Evolutionary conservation across 1,140 invertebrate species (phyloP).

Genomic region (Wasmannia auropunctata): DNA sequence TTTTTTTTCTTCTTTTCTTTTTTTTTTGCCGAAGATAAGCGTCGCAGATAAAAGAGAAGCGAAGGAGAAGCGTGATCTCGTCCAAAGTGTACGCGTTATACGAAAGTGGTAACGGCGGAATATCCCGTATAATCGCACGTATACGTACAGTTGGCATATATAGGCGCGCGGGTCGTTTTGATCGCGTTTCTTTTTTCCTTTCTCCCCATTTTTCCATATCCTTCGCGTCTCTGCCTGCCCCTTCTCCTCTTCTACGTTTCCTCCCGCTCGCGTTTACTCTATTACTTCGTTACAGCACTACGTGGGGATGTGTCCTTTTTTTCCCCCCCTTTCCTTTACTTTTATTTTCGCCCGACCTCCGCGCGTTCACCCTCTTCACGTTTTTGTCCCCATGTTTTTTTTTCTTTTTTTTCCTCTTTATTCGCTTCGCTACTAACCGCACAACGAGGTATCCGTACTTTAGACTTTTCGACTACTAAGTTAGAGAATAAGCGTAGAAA

Average conservation of each 20-base stretch:
- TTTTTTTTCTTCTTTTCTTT: neutral
- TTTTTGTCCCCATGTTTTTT: neutral
- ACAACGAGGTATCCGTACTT: constrained; percentile 73
- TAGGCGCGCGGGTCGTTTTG: constrained; percentile 42
- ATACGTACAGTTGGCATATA: constrained; percentile 41
- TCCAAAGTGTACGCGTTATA: neutral
- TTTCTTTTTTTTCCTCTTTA: neutral
- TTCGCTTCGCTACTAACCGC: constrained; percentile 61
- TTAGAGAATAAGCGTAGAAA: constrained; percentile 81
- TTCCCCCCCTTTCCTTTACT: neutral
- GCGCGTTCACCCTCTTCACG: constrained; percentile 9
- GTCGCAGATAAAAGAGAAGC: constrained; percentile 20
- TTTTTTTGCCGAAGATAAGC: constrained; percentile 15
- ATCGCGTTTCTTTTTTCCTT: constrained; percentile 31
- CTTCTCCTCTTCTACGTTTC: neutral
- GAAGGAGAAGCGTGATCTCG: constrained; percentile 30
- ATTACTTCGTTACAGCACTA: constrained; percentile 62
- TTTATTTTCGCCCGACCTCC: constrained; percentile 35
- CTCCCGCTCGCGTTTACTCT: constrained; percentile 51
- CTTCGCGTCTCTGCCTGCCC: neutral
- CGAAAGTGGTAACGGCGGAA: constrained; percentile 7
- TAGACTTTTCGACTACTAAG: constrained; percentile 78
- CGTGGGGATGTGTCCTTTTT: neutral
- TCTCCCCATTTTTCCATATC: constrained; percentile 23
- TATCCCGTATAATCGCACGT: constrained; percentile 2